A percentile compares a stretch with the other conserved stretches of the same genome.
Evolutionary conservation across 1,140 invertebrate genomes (phyloP).

Genomic region (Halyomorpha halys): DNA sequence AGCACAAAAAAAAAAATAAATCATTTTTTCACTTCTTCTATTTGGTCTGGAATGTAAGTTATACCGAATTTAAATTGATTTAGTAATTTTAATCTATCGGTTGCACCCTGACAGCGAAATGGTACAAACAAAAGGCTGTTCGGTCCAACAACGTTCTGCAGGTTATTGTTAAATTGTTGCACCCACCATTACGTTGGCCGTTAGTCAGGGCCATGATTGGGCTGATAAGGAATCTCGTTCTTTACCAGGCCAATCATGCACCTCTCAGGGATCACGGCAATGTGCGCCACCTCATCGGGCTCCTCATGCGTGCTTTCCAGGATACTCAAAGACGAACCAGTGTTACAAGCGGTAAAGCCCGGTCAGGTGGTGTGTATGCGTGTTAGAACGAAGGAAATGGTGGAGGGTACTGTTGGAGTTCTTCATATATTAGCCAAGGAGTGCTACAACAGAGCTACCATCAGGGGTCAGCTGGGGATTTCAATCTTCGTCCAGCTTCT

Average conservation of each 20-base stretch:
- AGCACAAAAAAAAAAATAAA: too few relatives aligned
- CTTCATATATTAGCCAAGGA: conserved; percentile 92
- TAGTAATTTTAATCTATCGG: too few relatives aligned
- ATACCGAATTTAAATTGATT: too few relatives aligned
- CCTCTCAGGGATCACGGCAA: conserved; percentile 88
- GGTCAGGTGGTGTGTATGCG: conserved; percentile 64
- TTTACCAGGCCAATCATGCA: conserved; percentile 90
- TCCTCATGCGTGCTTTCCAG: conserved; percentile 85
- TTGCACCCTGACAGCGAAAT: conserved; percentile 91
- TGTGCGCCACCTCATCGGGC: conserved; percentile 83
- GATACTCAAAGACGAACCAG: conserved; percentile 58
- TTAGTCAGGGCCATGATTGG: conserved; percentile 92
- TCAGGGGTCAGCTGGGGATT: conserved; percentile 84
- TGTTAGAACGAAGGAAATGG: conserved; percentile 96
- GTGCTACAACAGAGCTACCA: conserved; percentile 82
- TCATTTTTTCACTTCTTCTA: too few relatives aligned
- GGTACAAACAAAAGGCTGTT: conserved; percentile 94
- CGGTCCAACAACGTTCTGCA: conserved; percentile 84
- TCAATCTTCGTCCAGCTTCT: conserved; percentile 77
- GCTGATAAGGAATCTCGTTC: conserved; percentile 88
- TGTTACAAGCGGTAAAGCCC: conserved; percentile 62
- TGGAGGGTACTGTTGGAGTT: conserved; percentile 93
- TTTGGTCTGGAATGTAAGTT: too few relatives aligned
- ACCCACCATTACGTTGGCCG: conserved; percentile 87
- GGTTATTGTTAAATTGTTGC: conserved; percentile 91